Conservation (phyloP, 2,797 vertebrate genomes). For the Sardinella longiceps region DNA sequence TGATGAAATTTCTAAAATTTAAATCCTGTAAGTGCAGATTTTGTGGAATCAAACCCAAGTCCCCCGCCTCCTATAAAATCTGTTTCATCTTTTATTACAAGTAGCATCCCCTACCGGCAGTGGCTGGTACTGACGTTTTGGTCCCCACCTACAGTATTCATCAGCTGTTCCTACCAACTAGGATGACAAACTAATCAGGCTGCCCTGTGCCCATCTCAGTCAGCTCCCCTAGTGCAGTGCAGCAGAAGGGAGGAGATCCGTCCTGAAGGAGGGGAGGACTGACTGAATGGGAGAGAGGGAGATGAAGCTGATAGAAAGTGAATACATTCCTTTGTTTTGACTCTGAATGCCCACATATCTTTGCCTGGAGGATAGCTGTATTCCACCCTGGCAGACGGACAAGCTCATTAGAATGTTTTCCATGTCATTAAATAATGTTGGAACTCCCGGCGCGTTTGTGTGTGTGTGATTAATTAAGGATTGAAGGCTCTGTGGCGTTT, state of each 20-base stretch:
- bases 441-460: slow-evolving; percentile 67
- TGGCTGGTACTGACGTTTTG: not conserved
- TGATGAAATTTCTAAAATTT: not conserved
- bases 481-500: slow-evolving; percentile 69
- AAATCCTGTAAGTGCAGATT: not conserved
- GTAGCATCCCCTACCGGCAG: not conserved
- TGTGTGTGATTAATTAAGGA: slow-evolving; percentile 77
- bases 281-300: not conserved
- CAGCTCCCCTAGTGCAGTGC: not conserved
- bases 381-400: slow-evolving; percentile 71
- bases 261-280: no score
- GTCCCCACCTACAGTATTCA: not conserved
- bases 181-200: not conserved
- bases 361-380: slow-evolving; percentile 59
- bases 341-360: slow-evolving; percentile 48
- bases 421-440: slow-evolving; percentile 78
- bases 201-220: not conserved
- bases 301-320: slow-evolving; percentile 25
- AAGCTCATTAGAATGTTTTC: slow-evolving; percentile 81
- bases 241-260: not conserved
- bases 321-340: slow-evolving; percentile 53
- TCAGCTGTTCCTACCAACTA: not conserved
- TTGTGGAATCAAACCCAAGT: not conserved
- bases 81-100: not conserved
- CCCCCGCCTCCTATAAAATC: no score